Conservation (phyloP, 2,113 vertebrate species). For the Pluvianellus socialis region DNA sequence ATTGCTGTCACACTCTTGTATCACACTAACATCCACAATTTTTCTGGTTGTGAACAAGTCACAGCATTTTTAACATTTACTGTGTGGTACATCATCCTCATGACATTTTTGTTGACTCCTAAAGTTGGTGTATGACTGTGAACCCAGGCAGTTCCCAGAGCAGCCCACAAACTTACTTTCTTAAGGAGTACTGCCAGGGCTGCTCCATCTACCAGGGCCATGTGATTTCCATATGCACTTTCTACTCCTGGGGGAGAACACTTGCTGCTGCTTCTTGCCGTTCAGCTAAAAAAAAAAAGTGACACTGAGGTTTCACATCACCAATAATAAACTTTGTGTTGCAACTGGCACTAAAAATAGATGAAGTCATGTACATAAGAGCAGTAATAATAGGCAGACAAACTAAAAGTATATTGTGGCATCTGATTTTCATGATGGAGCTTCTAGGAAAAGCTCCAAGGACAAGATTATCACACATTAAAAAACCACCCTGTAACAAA, state of each 20-base stretch:
- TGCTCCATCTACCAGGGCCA: rapidly evolving
- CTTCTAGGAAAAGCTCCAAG: not conserved
- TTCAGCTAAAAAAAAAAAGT: not conserved
- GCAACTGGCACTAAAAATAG: not conserved
- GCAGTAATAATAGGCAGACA: not conserved
- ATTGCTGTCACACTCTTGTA: not conserved
- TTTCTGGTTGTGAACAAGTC: not conserved
- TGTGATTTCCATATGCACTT: not conserved
- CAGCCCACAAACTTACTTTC: not conserved
- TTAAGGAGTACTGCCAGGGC: not conserved
- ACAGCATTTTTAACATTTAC: not conserved
- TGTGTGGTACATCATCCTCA: not conserved
- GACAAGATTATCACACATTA: not conserved
- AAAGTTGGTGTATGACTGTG: not conserved
- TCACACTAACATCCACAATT: not conserved
- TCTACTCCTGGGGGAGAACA: not conserved
- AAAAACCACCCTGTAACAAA: not conserved
- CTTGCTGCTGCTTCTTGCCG: not conserved
- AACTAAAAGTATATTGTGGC: not conserved
- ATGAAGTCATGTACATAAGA: not conserved
- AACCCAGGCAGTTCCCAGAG: not conserved
- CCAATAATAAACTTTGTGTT: not conserved
- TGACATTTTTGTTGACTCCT: not conserved
- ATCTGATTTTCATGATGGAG: not conserved
- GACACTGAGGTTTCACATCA: not conserved